phyloP scores from a whole-genome alignment of 2,797 vertebrate genomes.

The Microctenopoma steveboyesi region DNA sequence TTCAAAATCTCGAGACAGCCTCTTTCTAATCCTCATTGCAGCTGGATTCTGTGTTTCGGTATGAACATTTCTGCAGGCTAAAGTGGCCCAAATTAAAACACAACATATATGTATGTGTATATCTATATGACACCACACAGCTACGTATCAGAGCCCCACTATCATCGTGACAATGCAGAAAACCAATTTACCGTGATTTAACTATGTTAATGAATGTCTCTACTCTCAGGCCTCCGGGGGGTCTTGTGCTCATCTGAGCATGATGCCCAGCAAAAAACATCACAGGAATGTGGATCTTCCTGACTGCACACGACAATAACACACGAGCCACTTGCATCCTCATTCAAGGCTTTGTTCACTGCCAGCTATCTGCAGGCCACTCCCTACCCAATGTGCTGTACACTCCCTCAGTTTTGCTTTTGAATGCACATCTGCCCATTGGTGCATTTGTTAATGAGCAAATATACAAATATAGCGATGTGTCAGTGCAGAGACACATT shows the following conservation, averaged over 20 bases:
- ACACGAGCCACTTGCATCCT: slow-evolving; percentile 33
- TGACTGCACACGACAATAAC: slow-evolving; percentile 58
- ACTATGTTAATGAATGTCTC: slow-evolving; percentile 45
- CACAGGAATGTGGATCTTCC: slow-evolving; percentile 78
- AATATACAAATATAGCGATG: not conserved
- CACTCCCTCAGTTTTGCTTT: slow-evolving; percentile 20
- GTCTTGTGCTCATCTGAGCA: slow-evolving; percentile 12
- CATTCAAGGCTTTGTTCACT: slow-evolving; percentile 24
- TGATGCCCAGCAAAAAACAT: slow-evolving; percentile 38
- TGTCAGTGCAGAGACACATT: not conserved
- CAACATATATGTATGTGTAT: not conserved
- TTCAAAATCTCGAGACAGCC: slow-evolving; percentile 36
- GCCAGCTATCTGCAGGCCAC: slow-evolving; percentile 30
- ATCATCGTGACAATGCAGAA: not conserved
- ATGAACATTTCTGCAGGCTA: not conserved
- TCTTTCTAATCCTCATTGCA: not conserved
- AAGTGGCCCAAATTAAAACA: not conserved
- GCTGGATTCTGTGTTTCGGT: not conserved
- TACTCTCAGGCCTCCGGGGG: slow-evolving; percentile 23
- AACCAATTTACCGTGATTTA: slow-evolving; percentile 25
- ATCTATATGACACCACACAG: not conserved
- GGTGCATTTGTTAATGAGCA: not conserved
- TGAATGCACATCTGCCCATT: not conserved
- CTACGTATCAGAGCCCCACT: not conserved
- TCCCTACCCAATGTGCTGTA: slow-evolving; percentile 31